These are phyloP conservation scores for Octonoba sinensis DNA, from an alignment of 2,888 invertebrate genomes.

Conservation along the genomic window DNA sequence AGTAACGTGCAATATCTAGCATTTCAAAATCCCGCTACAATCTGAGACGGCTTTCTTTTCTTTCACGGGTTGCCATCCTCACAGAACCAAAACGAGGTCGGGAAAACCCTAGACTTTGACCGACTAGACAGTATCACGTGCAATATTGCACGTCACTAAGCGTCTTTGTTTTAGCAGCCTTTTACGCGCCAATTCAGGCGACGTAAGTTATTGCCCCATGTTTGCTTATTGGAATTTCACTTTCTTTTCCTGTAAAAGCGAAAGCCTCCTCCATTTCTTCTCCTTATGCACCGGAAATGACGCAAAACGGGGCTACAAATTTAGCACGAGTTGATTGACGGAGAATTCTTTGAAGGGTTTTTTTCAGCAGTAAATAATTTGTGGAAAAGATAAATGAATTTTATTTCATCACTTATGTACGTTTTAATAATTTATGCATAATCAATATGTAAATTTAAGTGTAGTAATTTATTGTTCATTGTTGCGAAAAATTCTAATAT, in stretches of 20 bases:
- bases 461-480: no score
- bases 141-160: neutral
- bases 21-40: no score
- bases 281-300: neutral
- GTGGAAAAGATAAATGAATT: no score
- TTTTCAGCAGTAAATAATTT: neutral
- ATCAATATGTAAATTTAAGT: no score
- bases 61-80: no score
- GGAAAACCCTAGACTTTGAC: constrained; percentile 8
- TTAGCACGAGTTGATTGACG: no score
- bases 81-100: neutral
- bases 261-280: neutral
- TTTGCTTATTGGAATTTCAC: neutral
- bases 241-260: neutral
- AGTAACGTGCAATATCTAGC: no score
- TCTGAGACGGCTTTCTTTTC: no score
- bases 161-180: neutral
- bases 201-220: neutral
- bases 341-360: neutral
- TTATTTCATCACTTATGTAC: no score
- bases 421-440: no score
- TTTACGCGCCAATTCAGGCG: no score
- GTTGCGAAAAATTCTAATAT: no score
- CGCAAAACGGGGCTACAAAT: neutral
- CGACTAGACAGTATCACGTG: neutral